Conservation (phyloP, 2,797 vertebrate genomes). For the Pitangus sulphuratus region DNA sequence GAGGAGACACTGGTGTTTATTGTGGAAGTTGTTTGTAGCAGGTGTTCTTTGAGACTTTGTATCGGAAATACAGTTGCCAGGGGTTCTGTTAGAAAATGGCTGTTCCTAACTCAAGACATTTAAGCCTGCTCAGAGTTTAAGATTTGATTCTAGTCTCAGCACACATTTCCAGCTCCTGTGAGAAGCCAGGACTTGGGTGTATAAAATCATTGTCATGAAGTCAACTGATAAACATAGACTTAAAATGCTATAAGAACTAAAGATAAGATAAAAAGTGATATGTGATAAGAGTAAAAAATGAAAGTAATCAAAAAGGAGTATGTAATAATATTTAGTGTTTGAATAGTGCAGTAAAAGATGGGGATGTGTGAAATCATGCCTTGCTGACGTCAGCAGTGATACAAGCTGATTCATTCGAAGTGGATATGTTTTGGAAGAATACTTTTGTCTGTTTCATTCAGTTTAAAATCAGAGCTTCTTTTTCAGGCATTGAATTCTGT, state of each 20-base stretch:
- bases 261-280: background rate
- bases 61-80: background rate
- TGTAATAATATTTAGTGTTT: background rate
- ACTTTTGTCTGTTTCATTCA: background rate
- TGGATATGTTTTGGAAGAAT: background rate
- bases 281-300: background rate
- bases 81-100: background rate
- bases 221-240: background rate
- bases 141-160: background rate
- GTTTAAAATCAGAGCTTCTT: background rate
- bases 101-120: background rate
- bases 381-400: background rate
- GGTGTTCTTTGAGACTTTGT: background rate
- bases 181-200: background rate
- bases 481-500: background rate
- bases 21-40: background rate
- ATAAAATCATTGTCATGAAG: background rate
- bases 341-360: background rate
- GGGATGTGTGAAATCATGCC: rapidly evolving
- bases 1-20: background rate
- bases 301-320: background rate
- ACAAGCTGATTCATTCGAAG: background rate
- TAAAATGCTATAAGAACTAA: background rate
- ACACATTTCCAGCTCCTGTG: background rate
- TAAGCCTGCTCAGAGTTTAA: background rate